Evolutionary conservation across 1,140 invertebrate species (phyloP), one percentile per base, ranked within the genome.

Genomic region (Drosophila rufa): DNA sequence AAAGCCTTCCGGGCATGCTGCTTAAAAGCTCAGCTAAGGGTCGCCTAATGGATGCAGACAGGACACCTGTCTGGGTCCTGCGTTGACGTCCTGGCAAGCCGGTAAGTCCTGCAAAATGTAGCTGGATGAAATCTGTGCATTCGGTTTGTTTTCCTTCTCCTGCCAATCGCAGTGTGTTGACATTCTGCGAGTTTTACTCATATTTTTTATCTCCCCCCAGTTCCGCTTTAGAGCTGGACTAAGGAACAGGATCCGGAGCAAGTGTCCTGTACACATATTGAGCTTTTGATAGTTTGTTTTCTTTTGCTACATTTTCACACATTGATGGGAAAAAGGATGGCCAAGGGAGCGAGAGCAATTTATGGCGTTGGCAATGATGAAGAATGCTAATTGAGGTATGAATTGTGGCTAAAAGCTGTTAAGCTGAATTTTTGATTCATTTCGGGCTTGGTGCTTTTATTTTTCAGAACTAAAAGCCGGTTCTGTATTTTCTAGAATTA

Each of bases 11-110:
- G 62, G 69, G 53, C 53, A 60, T 50, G 67, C 58, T 81, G 82
- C 82, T 84, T 78, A 78, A 84, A 62, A 68, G 62, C 62, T 80
- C 67, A 64, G 55, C 47, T 48, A 50, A 61, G 73, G 62, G 47
- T 66, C 62, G 74, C 42, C 57, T 76, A 81, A 82, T 76, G 47
- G 70, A 83, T 58, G 56, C 53, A 38, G 67, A 33, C 80, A 82
- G 50, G 56, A 60, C 53, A 73, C 67, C 69, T 73, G 67, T 17
- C 67, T 27, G 36, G 45, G 45, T 48, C n/a, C 9, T n/a, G 27
- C 33, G 51, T 45, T 47, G 22, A 50, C 27, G 57, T 69, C 62
- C 56, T 46, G 47, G 58, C 62, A 55, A 69, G 64, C 58, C 59
- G 46, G 53, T 30, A 60, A 74, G 75, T 68, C 64, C 69, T 60